Evolutionary conservation across 2,888 invertebrate species (phyloP), one percentile per base, ranked within the genome.

Genomic region (Tinea semifulvella): DNA sequence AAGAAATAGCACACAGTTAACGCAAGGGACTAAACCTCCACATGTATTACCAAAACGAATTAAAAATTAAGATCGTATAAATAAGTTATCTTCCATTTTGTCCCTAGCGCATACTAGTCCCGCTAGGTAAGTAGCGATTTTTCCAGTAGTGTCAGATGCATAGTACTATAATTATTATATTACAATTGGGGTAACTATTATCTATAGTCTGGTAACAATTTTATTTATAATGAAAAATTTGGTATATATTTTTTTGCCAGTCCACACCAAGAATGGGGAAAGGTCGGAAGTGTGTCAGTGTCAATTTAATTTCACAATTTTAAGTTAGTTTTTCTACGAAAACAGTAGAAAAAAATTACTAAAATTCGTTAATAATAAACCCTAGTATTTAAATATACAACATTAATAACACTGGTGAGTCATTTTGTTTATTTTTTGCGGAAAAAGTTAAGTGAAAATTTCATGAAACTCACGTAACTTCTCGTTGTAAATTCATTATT

Each of bases 261-360:
- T 52, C 54, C 60, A 55, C 51, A 53, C 58, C 56, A 56, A 69
- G 71, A 65, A 76, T 74, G 73, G 65, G 58, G 60, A 60, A 56
- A 48, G 51, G 48, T 27, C 25, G 45, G 31, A 46, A 63, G 62
- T 66, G 65, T 66, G 65, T 65, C 57, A 60, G 56, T 46, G 49
- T 43, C 45, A 49, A 46, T 56, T 55, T 58, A 42, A 56, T 60
- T 65, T 62, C 55, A 56, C 56, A 60, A 57, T 57, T 59, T 52
- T 53, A 56, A 50, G 53, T 52, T n/a, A 18, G 11, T 43, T 43
- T 43, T 31, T 17, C 19, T 31, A n/a, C 17, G 8, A 40, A 31
- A 31, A 31, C 20, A 7, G 19, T 17, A 17, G 4, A 19, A 11
- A 20, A 13, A 31, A 14, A 19, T 11, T 40, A 40, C 13, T n/a